Evolutionary conservation across 2,113 vertebrate genomes (phyloP).

Genomic region (Promerops cafer): DNA sequence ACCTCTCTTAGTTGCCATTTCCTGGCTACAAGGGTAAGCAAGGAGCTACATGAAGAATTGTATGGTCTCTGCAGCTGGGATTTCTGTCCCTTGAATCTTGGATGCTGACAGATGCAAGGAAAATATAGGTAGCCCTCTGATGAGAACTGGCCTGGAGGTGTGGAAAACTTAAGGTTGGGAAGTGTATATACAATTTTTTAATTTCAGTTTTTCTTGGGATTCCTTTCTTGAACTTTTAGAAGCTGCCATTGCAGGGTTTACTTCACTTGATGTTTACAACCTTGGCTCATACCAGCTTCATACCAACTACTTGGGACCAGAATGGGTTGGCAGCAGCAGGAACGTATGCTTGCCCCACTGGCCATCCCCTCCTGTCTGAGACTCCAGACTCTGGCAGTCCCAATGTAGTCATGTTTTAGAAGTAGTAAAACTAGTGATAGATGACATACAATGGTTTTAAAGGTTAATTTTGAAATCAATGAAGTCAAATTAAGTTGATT

Average conservation of each 20-base stretch:
- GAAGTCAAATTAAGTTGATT: neutral
- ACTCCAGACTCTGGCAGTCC: neutral
- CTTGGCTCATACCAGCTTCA: neutral
- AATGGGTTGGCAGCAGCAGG: neutral
- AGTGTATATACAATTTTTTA: neutral
- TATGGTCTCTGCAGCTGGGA: neutral
- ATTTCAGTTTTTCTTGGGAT: neutral
- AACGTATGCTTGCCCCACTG: fast-evolving
- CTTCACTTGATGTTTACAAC: neutral
- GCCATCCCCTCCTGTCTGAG: neutral
- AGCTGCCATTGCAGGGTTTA: neutral
- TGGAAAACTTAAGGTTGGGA: neutral
- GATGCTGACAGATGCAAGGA: neutral
- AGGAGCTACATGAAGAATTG: neutral
- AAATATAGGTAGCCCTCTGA: neutral
- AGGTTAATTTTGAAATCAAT: neutral
- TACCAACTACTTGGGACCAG: neutral
- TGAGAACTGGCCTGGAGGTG: neutral
- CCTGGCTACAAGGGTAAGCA: neutral
- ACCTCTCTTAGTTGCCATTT: neutral
- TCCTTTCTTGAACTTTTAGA: neutral
- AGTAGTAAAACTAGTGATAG: neutral
- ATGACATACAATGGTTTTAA: neutral
- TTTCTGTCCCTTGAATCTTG: neutral
- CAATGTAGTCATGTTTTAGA: neutral